Evolutionary conservation across 2,113 vertebrate species (phyloP), one percentile per base, ranked within the genome.

Genomic region (Climacteris rufus): DNA sequence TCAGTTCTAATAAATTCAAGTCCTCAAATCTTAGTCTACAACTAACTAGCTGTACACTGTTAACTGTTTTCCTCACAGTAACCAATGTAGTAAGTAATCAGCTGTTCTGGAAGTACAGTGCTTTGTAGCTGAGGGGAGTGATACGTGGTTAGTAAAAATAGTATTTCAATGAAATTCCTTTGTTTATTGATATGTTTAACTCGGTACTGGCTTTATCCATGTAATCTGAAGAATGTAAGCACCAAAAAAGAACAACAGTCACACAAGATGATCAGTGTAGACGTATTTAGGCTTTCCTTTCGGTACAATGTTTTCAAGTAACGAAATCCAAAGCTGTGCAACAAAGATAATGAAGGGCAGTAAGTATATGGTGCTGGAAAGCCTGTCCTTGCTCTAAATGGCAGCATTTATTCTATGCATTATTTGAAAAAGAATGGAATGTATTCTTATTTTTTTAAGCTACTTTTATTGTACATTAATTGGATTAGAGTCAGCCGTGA

Each of bases 341-440:
- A 93, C 15, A 33, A 75, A 33, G 40, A 63, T n/a, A 31, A 53
- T 7, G 1, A 93, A 63, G 40, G 42, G 37, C n/a, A 83, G 24
- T 61, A 54, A 77, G 35, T 24, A 74, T 17, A n/a, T 31, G 7
- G 0, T 37, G 53, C 4, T 7, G 57, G 83, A 91, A 87, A 87
- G 69, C 63, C 74, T 76, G 28, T 27, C 64, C 77, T 57, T 60
- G 27, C 33, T 61, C 40, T 35, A 61, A 90, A 71, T 7, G 57
- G 42, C 61, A 89, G 65, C 77, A 35, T 81, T 89, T 79, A 61
- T 53, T 82, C 60, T 68, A 49, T 8, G 25, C 12, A 17, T 52
- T 53, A 79, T 44, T 82, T 85, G 81, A 69, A 87, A 81, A 87
- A 90, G 20, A 94, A 93, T 63, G 93, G 96, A 97, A 97, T 97